phyloP scores from a whole-genome alignment of 2,888 invertebrate species.

The Caenorhabditis imperialis region DNA sequence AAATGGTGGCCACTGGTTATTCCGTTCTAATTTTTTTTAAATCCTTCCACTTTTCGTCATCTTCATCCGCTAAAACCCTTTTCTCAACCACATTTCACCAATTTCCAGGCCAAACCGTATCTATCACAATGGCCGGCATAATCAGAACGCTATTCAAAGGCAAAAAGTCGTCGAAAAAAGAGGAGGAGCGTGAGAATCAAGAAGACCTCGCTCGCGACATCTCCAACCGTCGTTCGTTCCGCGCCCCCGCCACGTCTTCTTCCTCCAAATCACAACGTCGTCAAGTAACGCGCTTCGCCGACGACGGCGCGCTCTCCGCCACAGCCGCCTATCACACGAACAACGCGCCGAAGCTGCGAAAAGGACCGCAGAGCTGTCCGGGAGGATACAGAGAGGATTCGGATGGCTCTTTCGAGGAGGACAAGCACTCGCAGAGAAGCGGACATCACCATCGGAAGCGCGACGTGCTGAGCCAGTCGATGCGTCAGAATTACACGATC shows the following conservation, averaged over 20 bases:
- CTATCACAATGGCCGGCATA: slow-evolving; percentile 48
- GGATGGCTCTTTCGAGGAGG: slow-evolving; percentile 43
- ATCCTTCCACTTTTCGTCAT: no score
- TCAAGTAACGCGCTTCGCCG: slow-evolving; percentile 37
- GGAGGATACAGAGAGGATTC: slow-evolving; percentile 56
- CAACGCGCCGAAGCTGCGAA: slow-evolving; percentile 46
- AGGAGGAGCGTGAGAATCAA: slow-evolving; percentile 26
- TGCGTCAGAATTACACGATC: slow-evolving; percentile 46
- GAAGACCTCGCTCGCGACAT: slow-evolving; percentile 48
- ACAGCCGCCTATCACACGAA: slow-evolving; percentile 59
- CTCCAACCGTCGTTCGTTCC: slow-evolving; percentile 51
- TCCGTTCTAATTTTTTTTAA: no score
- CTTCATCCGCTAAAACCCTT: no score
- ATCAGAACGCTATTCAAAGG: slow-evolving; percentile 34
- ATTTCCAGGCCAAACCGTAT: no score
- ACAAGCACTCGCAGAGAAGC: slow-evolving; percentile 47
- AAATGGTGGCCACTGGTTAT: no score
- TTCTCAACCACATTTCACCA: no score
- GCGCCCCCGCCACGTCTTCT: slow-evolving; percentile 35
- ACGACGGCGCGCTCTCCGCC: slow-evolving; percentile 48
- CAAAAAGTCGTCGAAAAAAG: slow-evolving; percentile 40
- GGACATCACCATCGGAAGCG: slow-evolving; percentile 15
- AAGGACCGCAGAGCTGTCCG: slow-evolving; percentile 64
- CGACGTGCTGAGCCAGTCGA: slow-evolving; percentile 38
- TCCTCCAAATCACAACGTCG: slow-evolving; percentile 26